These are phyloP conservation scores for Allygus modestus DNA, from an alignment of 2,888 invertebrate genomes.

Conservation along the genomic window DNA sequence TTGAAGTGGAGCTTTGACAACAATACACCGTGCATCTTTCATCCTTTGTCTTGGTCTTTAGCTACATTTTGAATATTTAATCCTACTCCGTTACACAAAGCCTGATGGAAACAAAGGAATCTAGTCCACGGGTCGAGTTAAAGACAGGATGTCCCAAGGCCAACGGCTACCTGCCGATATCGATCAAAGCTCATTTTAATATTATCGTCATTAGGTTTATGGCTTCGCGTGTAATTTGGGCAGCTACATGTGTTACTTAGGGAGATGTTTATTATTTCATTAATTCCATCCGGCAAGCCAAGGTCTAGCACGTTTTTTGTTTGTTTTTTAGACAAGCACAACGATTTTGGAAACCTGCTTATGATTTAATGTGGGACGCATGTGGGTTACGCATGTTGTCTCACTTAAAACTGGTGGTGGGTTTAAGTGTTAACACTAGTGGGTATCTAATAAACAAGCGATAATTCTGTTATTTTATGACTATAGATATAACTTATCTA, in stretches of 20 bases:
- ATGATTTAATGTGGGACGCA: not conserved
- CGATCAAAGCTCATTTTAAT: constrained; percentile 24
- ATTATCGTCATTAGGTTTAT: constrained; percentile 15
- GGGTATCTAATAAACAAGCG: no score
- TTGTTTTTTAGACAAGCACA: not conserved
- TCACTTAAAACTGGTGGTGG: no score
- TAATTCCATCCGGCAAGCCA: constrained; percentile 9
- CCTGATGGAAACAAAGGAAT: not conserved
- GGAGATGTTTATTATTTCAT: constrained; percentile 17
- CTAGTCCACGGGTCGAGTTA: constrained; percentile 5
- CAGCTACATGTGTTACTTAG: not conserved
- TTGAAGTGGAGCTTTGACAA: constrained; percentile 43
- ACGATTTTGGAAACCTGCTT: constrained; percentile 23
- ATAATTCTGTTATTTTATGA: no score
- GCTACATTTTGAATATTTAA: constrained; percentile 45
- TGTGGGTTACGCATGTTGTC: no score
- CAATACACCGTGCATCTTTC: constrained; percentile 42
- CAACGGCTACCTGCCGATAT: not conserved
- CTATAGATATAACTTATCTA: no score
- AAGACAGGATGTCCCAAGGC: constrained; percentile 12
- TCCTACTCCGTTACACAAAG: constrained; percentile 23
- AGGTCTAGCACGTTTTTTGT: not conserved
- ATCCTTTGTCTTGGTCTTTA: constrained; percentile 41
- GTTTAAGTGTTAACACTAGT: no score
- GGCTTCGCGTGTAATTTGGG: constrained; percentile 26